These are phyloP conservation scores for Brassicogethes aeneus DNA, from an alignment of 2,888 invertebrate species.

Conservation along the genomic window DNA sequence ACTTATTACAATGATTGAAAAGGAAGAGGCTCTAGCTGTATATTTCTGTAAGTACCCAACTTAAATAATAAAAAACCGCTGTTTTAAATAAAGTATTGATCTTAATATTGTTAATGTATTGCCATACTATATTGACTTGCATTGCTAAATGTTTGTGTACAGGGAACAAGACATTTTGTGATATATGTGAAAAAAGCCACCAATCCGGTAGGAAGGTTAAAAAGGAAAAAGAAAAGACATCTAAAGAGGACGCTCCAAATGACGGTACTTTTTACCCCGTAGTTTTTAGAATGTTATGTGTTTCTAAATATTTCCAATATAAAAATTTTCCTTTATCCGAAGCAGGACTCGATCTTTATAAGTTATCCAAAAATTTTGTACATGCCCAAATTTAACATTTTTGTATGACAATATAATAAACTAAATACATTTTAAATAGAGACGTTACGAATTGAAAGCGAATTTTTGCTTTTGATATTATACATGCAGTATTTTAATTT, in stretches of 20 bases:
- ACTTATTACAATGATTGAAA: constrained; percentile 64
- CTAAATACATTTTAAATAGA: too few species aligned
- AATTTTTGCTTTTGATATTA: too few species aligned
- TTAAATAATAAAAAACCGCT: too few species aligned
- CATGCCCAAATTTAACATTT: too few species aligned
- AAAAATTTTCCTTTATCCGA: constrained; percentile 4
- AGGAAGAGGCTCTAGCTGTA: constrained; percentile 75
- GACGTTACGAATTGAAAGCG: too few species aligned
- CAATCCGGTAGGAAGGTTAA: constrained; percentile 59
- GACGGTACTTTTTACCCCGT: constrained; percentile 28
- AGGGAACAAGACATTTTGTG: constrained; percentile 90
- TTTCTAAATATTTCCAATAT: background rate
- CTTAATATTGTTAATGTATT: background rate
- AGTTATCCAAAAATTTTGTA: too few species aligned
- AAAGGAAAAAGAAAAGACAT: constrained; percentile 44
- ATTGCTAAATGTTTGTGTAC: constrained; percentile 28
- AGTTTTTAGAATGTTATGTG: constrained; percentile 11
- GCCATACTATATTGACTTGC: background rate
- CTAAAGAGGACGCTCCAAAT: constrained; percentile 37
- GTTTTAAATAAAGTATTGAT: background rate
- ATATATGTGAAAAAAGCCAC: constrained; percentile 72
- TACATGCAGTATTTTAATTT: too few species aligned
- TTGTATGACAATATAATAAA: too few species aligned
- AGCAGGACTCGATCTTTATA: constrained; percentile 9
- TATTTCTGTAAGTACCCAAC: constrained; percentile 76